These are phyloP conservation scores for Pelobates fuscus DNA, from an alignment of 2,113 vertebrate species.

Conservation along the genomic window DNA sequence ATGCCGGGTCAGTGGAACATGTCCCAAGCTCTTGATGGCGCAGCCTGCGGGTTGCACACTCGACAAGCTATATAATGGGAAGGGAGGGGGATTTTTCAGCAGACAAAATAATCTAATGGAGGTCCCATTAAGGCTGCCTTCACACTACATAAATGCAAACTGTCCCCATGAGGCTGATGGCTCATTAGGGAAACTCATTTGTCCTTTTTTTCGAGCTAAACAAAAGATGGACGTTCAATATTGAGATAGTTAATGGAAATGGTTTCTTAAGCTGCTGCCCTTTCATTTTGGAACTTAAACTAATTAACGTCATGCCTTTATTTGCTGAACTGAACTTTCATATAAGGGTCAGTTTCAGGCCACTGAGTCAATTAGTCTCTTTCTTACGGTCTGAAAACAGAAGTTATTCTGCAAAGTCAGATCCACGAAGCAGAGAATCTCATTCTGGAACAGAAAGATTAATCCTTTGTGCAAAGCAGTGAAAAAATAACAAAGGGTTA, in stretches of 20 bases:
- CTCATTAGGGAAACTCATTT: constrained; percentile 43
- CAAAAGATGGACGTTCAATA: constrained; percentile 25
- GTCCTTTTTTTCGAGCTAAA: background rate
- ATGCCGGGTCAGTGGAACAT: constrained; percentile 21
- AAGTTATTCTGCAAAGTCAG: no score
- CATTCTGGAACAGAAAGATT: no score
- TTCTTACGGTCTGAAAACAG: background rate
- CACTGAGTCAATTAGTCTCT: background rate
- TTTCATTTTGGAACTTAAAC: constrained; percentile 30
- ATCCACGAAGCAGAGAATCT: no score
- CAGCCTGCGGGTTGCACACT: background rate
- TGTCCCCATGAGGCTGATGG: constrained; percentile 36
- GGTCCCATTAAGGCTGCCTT: constrained; percentile 36
- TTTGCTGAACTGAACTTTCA: background rate
- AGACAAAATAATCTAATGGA: constrained; percentile 27
- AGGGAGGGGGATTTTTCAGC: background rate
- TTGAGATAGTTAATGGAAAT: constrained; percentile 20
- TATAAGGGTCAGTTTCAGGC: background rate
- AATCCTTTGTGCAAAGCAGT: no score
- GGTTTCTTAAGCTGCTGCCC: background rate
- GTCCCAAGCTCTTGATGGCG: background rate
- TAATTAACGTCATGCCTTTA: constrained; percentile 20
- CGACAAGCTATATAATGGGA: constrained; percentile 26
- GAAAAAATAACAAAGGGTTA: no score
- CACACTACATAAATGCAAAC: constrained; percentile 29